These are phyloP conservation scores for Hypomecis atomaria DNA, from an alignment of 2,888 invertebrate genomes.

Conservation along the genomic window DNA sequence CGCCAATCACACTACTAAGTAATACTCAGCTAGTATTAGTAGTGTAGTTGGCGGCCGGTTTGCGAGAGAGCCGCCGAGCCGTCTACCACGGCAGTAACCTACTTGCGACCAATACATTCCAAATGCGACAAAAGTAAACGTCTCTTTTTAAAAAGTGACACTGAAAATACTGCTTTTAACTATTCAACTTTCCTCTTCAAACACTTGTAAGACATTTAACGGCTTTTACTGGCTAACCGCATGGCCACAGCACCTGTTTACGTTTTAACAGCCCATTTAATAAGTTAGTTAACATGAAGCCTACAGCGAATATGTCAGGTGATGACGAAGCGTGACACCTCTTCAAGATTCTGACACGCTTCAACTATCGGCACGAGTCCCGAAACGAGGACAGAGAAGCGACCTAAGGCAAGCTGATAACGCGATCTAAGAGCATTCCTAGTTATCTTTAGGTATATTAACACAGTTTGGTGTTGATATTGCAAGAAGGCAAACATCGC, in stretches of 20 bases:
- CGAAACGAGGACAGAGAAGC: slow-evolving; percentile 72
- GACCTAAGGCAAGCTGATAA: slow-evolving; percentile 75
- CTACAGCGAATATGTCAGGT: slow-evolving; percentile 12
- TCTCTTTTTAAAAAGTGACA: slow-evolving; percentile 8
- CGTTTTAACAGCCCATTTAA: slow-evolving; percentile 34
- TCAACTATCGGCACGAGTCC: slow-evolving; percentile 52
- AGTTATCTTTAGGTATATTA: slow-evolving; percentile 62
- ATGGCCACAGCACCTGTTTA: slow-evolving; percentile 25
- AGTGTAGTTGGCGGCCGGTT: slow-evolving; percentile 63
- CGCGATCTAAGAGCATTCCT: slow-evolving; percentile 64
- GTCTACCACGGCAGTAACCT: slow-evolving; percentile 68
- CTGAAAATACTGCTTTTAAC: slow-evolving; percentile 18
- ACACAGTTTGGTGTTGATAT: slow-evolving; percentile 56
- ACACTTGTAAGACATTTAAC: slow-evolving; percentile 32
- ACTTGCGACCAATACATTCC: slow-evolving; percentile 54
- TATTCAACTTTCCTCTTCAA: slow-evolving; percentile 29
- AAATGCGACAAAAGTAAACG: slow-evolving; percentile 28
- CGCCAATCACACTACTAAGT: too few relatives aligned
- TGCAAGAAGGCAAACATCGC: slow-evolving; percentile 53
- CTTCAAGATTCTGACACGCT: slow-evolving; percentile 44
- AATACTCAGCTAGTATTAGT: slow-evolving; percentile 15
- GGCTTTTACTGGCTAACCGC: slow-evolving; percentile 29
- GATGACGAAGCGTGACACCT: slow-evolving; percentile 23
- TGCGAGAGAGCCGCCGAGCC: slow-evolving; percentile 66
- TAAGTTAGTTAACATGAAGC: slow-evolving; percentile 19